Evolutionary conservation across 2,113 vertebrate genomes (phyloP).

Genomic region (Amia ocellicauda): DNA sequence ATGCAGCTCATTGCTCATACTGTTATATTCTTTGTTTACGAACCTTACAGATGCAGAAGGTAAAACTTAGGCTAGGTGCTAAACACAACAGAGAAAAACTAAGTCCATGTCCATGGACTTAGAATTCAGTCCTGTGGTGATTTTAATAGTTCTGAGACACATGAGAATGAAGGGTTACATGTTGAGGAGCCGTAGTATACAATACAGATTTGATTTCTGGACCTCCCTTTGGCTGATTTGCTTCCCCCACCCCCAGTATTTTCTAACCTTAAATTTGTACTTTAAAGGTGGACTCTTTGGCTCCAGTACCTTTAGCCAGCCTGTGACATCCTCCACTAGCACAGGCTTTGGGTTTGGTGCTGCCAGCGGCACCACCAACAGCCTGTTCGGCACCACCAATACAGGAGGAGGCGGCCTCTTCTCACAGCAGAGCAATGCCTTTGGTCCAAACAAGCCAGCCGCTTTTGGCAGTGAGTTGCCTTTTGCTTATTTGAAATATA

Average conservation of each 20-base stretch:
- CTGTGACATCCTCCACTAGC: conserved; percentile 84
- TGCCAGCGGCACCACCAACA: conserved; percentile 76
- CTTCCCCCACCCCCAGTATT: neutral
- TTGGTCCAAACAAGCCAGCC: conserved; percentile 81
- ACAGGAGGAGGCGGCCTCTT: conserved; percentile 82
- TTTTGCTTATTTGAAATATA: neutral
- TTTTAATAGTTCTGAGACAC: too few species aligned
- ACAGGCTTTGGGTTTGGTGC: conserved; percentile 87
- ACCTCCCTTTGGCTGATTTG: neutral
- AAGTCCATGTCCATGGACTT: too few species aligned
- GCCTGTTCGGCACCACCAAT: conserved; percentile 83
- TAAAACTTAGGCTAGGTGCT: too few species aligned
- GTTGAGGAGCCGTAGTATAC: too few species aligned
- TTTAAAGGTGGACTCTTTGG: conserved; percentile 86
- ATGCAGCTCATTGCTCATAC: conserved; percentile 10
- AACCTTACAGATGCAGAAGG: too few species aligned
- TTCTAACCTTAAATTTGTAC: neutral
- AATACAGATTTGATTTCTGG: too few species aligned
- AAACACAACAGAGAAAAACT: too few species aligned
- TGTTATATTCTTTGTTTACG: too few species aligned
- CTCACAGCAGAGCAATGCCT: conserved; percentile 91
- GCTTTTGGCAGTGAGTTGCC: conserved; percentile 84
- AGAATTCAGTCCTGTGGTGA: too few species aligned
- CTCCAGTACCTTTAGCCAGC: conserved; percentile 84
- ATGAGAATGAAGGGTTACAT: too few species aligned